Conservation (phyloP, 2,888 invertebrate genomes). For the Antheraea assamensis region DNA sequence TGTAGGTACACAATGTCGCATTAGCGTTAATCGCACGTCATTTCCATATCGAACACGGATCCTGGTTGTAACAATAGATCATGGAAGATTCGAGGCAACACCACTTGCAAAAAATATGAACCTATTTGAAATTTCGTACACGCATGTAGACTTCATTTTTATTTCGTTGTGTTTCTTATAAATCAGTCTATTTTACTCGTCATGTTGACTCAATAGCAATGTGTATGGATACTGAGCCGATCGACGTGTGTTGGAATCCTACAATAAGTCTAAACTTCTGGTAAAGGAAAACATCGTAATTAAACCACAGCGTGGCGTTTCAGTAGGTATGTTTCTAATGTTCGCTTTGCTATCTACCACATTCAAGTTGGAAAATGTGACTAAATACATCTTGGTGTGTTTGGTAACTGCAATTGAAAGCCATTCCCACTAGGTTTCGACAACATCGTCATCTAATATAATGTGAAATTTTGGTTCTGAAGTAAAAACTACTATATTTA, state of each 20-base stretch:
- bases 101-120: conserved; percentile 43
- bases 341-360: not conserved
- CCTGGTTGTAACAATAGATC: conserved; percentile 45
- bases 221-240: not conserved
- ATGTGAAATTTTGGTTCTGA: not conserved
- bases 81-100: conserved; percentile 43
- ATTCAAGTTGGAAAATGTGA: not conserved
- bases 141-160: not conserved
- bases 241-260: not conserved
- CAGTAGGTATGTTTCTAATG: not conserved
- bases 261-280: not conserved
- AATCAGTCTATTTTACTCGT: not conserved
- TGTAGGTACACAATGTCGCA: conserved; percentile 68
- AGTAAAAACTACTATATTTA: not conserved
- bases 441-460: not conserved
- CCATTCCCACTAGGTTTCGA: not conserved
- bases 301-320: not conserved
- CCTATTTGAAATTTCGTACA: conserved; percentile 2
- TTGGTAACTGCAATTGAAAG: not conserved
- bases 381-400: not conserved
- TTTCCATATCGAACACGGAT: conserved; percentile 73
- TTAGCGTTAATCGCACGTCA: conserved; percentile 70
- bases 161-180: not conserved
- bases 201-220: not conserved
- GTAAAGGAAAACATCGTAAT: not conserved